phyloP scores from a whole-genome alignment of 2,113 vertebrate species.

The Nerophis lumbriciformis region DNA sequence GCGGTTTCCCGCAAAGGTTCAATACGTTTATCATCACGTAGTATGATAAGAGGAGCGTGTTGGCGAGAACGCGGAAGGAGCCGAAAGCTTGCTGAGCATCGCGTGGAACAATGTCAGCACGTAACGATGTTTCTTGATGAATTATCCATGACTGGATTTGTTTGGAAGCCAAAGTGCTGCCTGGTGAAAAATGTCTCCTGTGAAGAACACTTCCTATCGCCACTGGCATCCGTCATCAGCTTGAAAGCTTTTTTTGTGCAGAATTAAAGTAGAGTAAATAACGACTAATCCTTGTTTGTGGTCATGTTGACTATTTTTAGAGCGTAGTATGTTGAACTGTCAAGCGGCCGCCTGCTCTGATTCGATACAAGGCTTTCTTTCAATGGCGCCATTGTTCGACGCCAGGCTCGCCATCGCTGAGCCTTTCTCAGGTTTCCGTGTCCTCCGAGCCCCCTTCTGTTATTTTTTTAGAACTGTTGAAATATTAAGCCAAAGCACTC shows the following conservation, averaged over 20 bases:
- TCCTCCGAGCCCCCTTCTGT: neutral
- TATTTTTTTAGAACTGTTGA: conserved; percentile 5
- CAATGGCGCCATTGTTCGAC: conserved; percentile 45
- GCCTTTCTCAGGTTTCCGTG: conserved; percentile 4
- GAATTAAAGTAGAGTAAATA: conserved; percentile 1
- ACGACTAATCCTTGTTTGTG: conserved; percentile 10
- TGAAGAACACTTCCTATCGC: neutral
- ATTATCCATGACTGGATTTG: conserved; percentile 10
- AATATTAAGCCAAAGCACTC: neutral
- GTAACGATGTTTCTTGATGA: conserved; percentile 3
- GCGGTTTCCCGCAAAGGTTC: too few relatives aligned
- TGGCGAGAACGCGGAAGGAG: too few relatives aligned
- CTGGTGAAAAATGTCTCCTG: conserved; percentile 1
- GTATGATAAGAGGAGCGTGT: neutral
- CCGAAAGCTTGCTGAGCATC: neutral
- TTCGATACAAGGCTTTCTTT: conserved; percentile 35
- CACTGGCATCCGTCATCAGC: neutral
- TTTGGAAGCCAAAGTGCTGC: conserved; percentile 8
- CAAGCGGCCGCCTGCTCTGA: conserved; percentile 18
- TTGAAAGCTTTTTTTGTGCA: neutral
- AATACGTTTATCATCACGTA: too few relatives aligned
- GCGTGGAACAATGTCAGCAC: neutral
- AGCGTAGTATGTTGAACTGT: conserved; percentile 9
- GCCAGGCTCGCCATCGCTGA: neutral
- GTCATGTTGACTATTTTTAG: conserved; percentile 37